Percentiles rank a stretch among this genome's conserved stretches.
These are phyloP conservation scores for Onychomys torridus DNA, from an alignment of 2,797 vertebrate genomes.

Conservation along the genomic window DNA sequence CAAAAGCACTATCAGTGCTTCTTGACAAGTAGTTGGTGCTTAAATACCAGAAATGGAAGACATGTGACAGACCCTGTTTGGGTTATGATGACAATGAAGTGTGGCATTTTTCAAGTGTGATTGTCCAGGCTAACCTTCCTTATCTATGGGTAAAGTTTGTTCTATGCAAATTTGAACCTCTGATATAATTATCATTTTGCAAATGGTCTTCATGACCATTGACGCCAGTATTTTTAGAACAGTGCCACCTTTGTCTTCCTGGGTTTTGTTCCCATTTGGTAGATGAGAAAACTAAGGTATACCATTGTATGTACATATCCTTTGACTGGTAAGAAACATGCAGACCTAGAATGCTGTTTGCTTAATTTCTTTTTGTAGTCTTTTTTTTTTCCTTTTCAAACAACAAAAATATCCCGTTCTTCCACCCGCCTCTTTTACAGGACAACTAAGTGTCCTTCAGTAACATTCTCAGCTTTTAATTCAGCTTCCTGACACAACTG, in stretches of 20 bases:
- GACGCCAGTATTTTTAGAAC: slow-evolving; percentile 11
- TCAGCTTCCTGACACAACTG: slow-evolving; percentile 55
- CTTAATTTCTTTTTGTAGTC: slow-evolving; percentile 22
- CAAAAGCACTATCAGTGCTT: slow-evolving; percentile 25
- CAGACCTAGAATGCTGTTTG: not conserved
- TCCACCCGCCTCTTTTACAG: not conserved
- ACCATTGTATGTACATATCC: not conserved
- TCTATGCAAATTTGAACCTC: slow-evolving; percentile 35
- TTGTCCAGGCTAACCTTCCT: not conserved
- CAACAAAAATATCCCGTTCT: not conserved
- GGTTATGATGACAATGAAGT: slow-evolving; percentile 63
- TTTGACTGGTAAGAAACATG: slow-evolving; percentile 57
- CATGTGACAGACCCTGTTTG: slow-evolving; percentile 24
- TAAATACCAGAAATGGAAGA: slow-evolving; percentile 52
- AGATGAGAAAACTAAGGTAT: slow-evolving; percentile 65
- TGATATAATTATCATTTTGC: slow-evolving; percentile 46
- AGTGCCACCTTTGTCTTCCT: not conserved
- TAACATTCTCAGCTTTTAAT: slow-evolving; percentile 23
- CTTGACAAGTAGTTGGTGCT: slow-evolving; percentile 58
- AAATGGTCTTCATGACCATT: slow-evolving; percentile 54
- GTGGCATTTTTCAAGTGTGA: slow-evolving; percentile 64
- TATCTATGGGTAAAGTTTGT: slow-evolving; percentile 64
- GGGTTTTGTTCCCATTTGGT: slow-evolving; percentile 52
- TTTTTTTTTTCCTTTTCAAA: not conserved
- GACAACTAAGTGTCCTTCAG: not conserved